Evolutionary conservation across 2,888 invertebrate species (phyloP).

Genomic region (Phyllotreta striolata): DNA sequence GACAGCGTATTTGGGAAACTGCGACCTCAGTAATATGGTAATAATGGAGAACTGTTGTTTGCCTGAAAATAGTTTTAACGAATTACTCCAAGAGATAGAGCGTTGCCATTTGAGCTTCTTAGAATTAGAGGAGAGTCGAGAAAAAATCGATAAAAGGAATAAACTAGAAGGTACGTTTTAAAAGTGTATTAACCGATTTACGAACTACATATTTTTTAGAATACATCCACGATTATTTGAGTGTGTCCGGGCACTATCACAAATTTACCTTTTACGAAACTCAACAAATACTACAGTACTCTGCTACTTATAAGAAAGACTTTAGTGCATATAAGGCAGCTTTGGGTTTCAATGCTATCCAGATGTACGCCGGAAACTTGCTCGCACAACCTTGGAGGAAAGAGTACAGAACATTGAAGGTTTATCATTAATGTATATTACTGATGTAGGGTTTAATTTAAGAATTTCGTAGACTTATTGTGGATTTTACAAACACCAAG

Average conservation of each 20-base stretch:
- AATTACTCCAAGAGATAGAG: conserved; percentile 78
- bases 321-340: conserved; percentile 85
- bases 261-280: conserved; percentile 83
- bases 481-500: conserved; percentile 88
- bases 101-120: conserved; percentile 80
- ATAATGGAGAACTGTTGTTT: conserved; percentile 63
- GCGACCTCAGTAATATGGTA: conserved; percentile 54
- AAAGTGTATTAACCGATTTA: background rate
- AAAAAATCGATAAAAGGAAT: conserved; percentile 77
- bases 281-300: conserved; percentile 76
- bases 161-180: conserved; percentile 74
- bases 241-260: conserved; percentile 77
- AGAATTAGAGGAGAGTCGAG: conserved; percentile 80
- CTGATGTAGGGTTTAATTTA: conserved; percentile 1
- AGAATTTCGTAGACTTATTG: conserved; percentile 74
- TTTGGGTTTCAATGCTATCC: conserved; percentile 84
- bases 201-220: conserved; percentile 62
- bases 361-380: conserved; percentile 85
- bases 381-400: conserved; percentile 88
- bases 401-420: conserved; percentile 83
- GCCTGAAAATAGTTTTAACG: conserved; percentile 67
- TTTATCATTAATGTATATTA: conserved; percentile 55
- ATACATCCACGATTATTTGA: conserved; percentile 79
- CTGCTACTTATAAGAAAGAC: conserved; percentile 73
- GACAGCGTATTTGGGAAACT: conserved; percentile 1